Evolutionary conservation across 2,113 vertebrate species (phyloP), one percentile per base, ranked within the genome.

Genomic region (Hippolais icterina): DNA sequence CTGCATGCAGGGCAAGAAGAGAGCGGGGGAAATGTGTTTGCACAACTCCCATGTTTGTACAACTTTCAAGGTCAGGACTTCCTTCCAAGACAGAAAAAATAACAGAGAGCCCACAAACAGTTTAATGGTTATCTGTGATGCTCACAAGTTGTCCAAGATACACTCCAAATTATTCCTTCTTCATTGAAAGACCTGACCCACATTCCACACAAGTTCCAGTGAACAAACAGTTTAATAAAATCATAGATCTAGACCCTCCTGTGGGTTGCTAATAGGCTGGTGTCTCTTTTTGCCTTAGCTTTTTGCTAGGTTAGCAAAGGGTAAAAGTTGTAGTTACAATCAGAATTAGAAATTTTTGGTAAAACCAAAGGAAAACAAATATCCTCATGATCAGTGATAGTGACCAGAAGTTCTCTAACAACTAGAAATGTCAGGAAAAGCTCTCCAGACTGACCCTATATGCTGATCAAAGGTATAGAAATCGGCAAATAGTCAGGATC

Each of bases 11-110:
- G 87, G 77, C 61, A 90, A n/a, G 63, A 83, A 60, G 47, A 69
- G 81, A 75, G 64, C 1, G 0, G 27, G n/a, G 52, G 31, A 87
- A 81, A 28, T 1, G 24, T 66, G 65, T 65, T 86, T 94, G 90
- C 89, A 78, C 92, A 83, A 41, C 53, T 76, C 90, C 75, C 0
- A 4, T 91, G 59, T 87, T 80, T 31, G 16, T 78, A 88, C 63
- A 90, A 90, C 69, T 94, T 95, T 95, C 83, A 89, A 97, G 94
- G 96, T 95, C 71, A 94, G 80, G 60, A n/a, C 75, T 94, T 87
- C 21, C 80, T 94, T 65, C 61, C 11, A 6, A 81, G 44, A 41
- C 79, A 56, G 94, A 56, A 94, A 94, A 75, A 18, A 23, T 3
- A 63, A 5, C 27, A 52, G n/a, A 15, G 21, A 93, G 21, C 27